A percentile compares a stretch with the other conserved stretches of the same genome.
Conservation (phyloP, 2,113 vertebrate genomes). For the Conger conger region DNA sequence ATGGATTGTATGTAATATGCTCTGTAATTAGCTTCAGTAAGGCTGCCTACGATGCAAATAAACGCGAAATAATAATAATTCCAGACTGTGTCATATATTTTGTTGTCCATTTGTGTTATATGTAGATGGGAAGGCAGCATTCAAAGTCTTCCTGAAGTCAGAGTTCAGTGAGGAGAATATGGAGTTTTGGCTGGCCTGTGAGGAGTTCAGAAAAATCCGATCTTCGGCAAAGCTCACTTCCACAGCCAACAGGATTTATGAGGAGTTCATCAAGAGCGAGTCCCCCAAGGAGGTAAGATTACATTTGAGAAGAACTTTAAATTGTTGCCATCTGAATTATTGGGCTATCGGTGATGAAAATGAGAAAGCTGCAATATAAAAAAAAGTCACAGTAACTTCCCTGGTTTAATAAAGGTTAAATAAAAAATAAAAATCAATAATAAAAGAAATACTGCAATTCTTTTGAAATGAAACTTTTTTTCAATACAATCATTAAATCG, state of each 20-base stretch:
- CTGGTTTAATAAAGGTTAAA: not conserved
- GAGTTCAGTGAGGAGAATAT: conserved; percentile 66
- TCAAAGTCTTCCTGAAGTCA: conserved; percentile 55
- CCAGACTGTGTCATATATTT: not conserved
- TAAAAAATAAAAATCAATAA: not conserved
- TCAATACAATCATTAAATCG: too few relatives aligned
- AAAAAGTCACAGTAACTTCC: not conserved
- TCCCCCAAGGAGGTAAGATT: conserved; percentile 56
- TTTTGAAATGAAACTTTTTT: not conserved
- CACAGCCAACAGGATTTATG: conserved; percentile 53
- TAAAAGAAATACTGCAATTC: not conserved
- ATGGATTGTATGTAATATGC: too few relatives aligned
- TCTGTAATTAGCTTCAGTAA: too few relatives aligned
- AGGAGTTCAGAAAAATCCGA: conserved; percentile 50
- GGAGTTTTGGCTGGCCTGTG: conserved; percentile 62
- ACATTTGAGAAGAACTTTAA: not conserved
- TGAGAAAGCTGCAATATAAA: not conserved
- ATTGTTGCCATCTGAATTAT: not conserved
- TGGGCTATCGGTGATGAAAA: not conserved
- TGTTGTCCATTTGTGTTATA: not conserved
- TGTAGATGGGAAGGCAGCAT: conserved; percentile 51
- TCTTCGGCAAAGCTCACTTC: conserved; percentile 29
- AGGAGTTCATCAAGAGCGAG: conserved; percentile 51
- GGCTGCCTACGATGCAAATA: not conserved
- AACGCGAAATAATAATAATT: not conserved